phyloP scores from a whole-genome alignment of 1,140 invertebrate species.

The Diplogasteroides magnus region DNA sequence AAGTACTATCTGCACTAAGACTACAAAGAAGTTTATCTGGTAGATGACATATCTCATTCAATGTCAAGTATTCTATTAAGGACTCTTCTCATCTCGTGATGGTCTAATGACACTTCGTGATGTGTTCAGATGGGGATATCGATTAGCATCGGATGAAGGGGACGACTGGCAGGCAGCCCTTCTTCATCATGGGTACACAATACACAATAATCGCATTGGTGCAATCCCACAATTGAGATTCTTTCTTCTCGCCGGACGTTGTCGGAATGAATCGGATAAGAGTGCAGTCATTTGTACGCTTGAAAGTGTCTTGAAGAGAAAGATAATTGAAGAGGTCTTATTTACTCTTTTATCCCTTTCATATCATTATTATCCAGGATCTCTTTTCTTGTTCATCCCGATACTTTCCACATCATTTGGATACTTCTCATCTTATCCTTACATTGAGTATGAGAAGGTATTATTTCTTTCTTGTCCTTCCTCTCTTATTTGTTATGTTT shows the following conservation, averaged over 20 bases:
- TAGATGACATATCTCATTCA: not conserved
- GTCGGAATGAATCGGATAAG: conserved; percentile 73
- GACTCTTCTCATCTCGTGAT: conserved; percentile 43
- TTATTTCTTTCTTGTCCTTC: conserved; percentile 57
- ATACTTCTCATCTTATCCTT: conserved; percentile 59
- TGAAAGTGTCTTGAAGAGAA: conserved; percentile 76
- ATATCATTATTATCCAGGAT: not conserved
- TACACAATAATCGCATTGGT: conserved; percentile 10
- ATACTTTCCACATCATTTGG: conserved; percentile 47
- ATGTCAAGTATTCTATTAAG: not conserved
- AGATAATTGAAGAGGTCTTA: conserved; percentile 62
- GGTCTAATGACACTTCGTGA: conserved; percentile 62
- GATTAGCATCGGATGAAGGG: conserved; percentile 65
- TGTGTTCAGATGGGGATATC: conserved; percentile 92
- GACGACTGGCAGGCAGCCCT: conserved; percentile 97
- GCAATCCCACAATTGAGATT: conserved; percentile 66
- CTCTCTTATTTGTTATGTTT: conserved; percentile 61
- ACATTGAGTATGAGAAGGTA: conserved; percentile 60
- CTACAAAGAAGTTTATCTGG: not conserved
- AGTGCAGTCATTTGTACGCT: conserved; percentile 65
- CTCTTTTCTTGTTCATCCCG: conserved; percentile 75
- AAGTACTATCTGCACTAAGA: conserved; percentile 67
- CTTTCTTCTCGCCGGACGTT: conserved; percentile 83
- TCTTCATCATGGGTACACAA: conserved; percentile 73
- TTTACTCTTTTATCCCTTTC: not conserved